Evolutionary conservation across 2,113 vertebrate genomes (phyloP).

Genomic region (Globicephala melas): DNA sequence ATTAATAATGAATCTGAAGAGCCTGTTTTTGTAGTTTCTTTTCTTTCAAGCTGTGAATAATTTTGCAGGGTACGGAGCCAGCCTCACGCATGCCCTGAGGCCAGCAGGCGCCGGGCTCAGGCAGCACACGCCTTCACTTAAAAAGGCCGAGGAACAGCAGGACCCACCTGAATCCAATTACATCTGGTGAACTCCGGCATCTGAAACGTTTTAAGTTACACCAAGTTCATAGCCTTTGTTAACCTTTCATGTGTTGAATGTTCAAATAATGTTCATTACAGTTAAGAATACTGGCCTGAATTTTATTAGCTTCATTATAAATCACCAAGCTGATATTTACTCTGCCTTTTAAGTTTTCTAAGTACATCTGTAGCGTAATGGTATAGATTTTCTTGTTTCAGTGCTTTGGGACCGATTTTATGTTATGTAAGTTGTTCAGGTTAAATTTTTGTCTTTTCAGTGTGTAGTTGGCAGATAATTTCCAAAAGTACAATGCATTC

Average conservation of each 20-base stretch:
- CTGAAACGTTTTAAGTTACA: constrained; percentile 83
- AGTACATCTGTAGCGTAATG: constrained; percentile 76
- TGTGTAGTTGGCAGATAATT: constrained; percentile 67
- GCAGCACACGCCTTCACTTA: constrained; percentile 83
- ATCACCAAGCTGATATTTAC: constrained; percentile 84
- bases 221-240: constrained; percentile 83
- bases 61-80: constrained; percentile 88
- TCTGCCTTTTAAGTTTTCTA: constrained; percentile 83
- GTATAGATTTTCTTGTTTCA: constrained; percentile 79
- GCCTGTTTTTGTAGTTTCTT: constrained; percentile 73
- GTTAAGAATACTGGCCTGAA: constrained; percentile 81
- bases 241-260: constrained; percentile 84
- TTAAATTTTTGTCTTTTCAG: constrained; percentile 72
- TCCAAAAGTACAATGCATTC: constrained; percentile 58
- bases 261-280: constrained; percentile 82
- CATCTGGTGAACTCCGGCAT: constrained; percentile 87
- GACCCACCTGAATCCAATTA: constrained; percentile 91
- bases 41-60: constrained; percentile 76
- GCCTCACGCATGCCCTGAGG: constrained; percentile 81
- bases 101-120: constrained; percentile 82
- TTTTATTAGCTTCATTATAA: constrained; percentile 86
- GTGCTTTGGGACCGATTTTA: constrained; percentile 79
- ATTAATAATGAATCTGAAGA: constrained; percentile 40
- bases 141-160: constrained; percentile 81
- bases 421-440: constrained; percentile 73